Percentiles rank a stretch among this genome's conserved stretches.
phyloP scores from a whole-genome alignment of 2,797 vertebrate species.

The Sebastiscus albofasciatus region DNA sequence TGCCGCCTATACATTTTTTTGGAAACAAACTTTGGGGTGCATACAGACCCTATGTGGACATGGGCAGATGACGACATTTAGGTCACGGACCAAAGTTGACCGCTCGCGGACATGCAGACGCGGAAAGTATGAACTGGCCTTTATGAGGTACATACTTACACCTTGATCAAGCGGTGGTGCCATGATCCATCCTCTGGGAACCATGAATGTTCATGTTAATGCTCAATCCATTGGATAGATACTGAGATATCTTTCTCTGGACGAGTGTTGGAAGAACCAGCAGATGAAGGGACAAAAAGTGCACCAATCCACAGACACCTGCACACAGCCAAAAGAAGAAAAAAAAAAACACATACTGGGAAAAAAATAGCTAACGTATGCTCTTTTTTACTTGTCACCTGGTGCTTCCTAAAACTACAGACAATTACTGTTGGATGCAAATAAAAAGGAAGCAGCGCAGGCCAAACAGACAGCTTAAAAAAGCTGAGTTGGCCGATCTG shows the following conservation, averaged over 20 bases:
- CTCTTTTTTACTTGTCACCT: conserved; percentile 64
- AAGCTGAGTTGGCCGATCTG: conserved; percentile 45
- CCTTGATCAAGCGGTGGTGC: not conserved
- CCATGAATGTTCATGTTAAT: not conserved
- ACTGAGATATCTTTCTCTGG: not conserved
- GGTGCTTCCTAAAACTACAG: conserved; percentile 58
- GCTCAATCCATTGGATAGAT: not conserved
- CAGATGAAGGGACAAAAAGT: not conserved
- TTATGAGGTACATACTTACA: not conserved
- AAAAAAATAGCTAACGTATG: conserved; percentile 45
- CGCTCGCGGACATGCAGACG: not conserved
- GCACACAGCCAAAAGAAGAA: not conserved
- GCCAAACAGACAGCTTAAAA: not conserved
- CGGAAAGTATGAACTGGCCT: not conserved
- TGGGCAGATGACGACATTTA: not conserved
- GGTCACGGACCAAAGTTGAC: not conserved
- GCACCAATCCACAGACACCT: not conserved
- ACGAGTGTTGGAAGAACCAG: not conserved
- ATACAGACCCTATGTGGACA: not conserved
- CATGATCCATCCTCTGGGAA: not conserved
- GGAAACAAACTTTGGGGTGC: not conserved
- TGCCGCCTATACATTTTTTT: not conserved
- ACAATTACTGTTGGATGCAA: conserved; percentile 51
- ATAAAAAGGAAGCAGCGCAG: conserved; percentile 26
- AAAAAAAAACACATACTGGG: not conserved